Conservation (phyloP, 2,797 vertebrate genomes). For the Hydrolagus colliei region DNA sequence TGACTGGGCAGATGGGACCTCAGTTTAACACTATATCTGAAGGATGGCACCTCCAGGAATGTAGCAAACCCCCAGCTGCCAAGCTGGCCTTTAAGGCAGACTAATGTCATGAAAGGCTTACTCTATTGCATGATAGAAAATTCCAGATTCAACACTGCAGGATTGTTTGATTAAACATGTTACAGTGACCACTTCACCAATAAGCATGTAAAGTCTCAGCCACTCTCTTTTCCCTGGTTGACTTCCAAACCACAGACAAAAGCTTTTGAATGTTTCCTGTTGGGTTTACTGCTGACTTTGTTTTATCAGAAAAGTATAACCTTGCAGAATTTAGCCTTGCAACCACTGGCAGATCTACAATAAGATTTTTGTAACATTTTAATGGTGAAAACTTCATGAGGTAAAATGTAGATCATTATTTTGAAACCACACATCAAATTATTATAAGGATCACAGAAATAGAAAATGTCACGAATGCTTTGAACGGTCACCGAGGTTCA, state of each 20-base stretch:
- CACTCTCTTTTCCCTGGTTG: background rate
- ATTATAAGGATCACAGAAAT: background rate
- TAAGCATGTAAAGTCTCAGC: background rate
- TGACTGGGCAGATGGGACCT: too few species aligned
- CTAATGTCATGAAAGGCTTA: too few species aligned
- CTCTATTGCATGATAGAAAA: too few species aligned
- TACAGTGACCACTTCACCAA: background rate
- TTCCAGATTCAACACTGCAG: too few species aligned
- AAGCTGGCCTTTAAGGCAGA: too few species aligned
- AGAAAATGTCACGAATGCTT: background rate
- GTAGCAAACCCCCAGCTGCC: too few species aligned
- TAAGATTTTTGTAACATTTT: background rate
- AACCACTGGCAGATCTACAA: background rate
- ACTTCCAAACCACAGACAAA: too few species aligned
- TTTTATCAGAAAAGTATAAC: background rate
- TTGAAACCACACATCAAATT: background rate
- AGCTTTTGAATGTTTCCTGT: background rate
- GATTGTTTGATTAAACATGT: too few species aligned
- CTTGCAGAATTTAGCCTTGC: background rate
- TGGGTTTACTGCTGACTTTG: background rate
- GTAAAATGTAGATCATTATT: background rate
- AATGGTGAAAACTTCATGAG: background rate
- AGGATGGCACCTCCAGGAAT: too few species aligned
- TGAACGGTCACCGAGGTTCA: background rate
- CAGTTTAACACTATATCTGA: too few species aligned